Conservation (phyloP, 2,888 invertebrate species). For the Acronicta psi region DNA sequence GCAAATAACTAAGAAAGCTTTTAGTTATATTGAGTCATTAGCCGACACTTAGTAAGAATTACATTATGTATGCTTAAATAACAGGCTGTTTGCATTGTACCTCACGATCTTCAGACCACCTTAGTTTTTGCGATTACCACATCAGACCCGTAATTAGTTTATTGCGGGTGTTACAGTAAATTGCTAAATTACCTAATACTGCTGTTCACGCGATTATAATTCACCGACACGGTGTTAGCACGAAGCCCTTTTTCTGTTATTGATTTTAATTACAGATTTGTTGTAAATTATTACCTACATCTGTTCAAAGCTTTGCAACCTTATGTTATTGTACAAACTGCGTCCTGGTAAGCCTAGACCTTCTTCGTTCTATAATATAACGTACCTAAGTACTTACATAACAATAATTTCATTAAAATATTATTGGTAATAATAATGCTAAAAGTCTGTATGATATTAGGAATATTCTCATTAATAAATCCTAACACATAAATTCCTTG, state of each 20-base stretch:
- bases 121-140: conserved; percentile 48
- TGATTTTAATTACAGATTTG: conserved; percentile 2
- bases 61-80: conserved; percentile 45
- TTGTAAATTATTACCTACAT: background rate
- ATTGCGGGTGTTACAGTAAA: conserved; percentile 50
- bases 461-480: no score
- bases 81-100: conserved; percentile 54
- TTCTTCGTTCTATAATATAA: no score
- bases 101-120: conserved; percentile 59
- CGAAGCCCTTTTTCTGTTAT: conserved; percentile 1
- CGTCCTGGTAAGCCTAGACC: no score
- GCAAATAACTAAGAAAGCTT: conserved; percentile 23
- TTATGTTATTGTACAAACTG: no score
- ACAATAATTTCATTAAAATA: no score
- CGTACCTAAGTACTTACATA: no score
- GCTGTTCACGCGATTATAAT: conserved; percentile 5
- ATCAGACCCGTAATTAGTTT: conserved; percentile 56
- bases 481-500: no score
- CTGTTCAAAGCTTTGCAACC: no score
- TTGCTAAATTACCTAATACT: conserved; percentile 60
- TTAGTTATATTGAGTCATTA: conserved; percentile 57
- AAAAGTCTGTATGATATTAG: no score
- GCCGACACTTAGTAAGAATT: conserved; percentile 23
- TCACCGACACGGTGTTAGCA: conserved; percentile 16
- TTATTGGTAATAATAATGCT: no score